Conservation (phyloP, 2,797 vertebrate genomes). For the Natrix natrix region DNA sequence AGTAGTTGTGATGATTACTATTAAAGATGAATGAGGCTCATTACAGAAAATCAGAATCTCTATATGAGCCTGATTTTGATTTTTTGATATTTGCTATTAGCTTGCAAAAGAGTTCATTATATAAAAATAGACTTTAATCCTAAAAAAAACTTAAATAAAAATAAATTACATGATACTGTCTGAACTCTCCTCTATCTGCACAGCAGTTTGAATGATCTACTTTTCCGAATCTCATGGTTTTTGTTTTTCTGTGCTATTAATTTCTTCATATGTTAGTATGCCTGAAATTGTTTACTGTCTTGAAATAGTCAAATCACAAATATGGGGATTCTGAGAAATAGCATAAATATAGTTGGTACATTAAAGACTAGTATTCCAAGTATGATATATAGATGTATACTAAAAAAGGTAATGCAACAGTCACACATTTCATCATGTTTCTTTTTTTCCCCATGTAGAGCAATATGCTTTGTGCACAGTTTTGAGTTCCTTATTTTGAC, state of each 20-base stretch:
- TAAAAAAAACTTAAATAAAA: slow-evolving; percentile 13
- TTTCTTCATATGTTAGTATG: slow-evolving; percentile 25
- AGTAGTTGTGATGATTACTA: neutral
- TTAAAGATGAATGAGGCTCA: neutral
- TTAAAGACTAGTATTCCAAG: neutral
- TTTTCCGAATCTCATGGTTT: slow-evolving; percentile 37
- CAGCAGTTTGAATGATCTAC: slow-evolving; percentile 40
- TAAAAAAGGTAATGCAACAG: neutral
- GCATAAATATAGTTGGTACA: neutral
- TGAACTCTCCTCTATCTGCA: slow-evolving; percentile 30
- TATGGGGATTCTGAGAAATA: neutral
- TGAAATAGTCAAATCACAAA: neutral
- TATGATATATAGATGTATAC: neutral
- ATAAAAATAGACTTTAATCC: neutral
- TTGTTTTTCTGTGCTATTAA: slow-evolving; percentile 26
- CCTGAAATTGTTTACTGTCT: slow-evolving; percentile 19
- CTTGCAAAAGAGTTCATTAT: neutral
- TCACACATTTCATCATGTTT: neutral
- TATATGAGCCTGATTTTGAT: neutral
- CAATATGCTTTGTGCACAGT: neutral
- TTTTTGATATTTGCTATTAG: neutral
- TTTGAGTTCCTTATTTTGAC: slow-evolving; percentile 15
- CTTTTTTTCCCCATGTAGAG: neutral
- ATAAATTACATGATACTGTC: slow-evolving; percentile 14
- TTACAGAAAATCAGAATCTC: neutral